Evolutionary conservation across 35 echinoderm and acorn worm species (phyloP), one percentile per base, ranked within the genome.

Genomic region (Stichopus chloronotus): DNA sequence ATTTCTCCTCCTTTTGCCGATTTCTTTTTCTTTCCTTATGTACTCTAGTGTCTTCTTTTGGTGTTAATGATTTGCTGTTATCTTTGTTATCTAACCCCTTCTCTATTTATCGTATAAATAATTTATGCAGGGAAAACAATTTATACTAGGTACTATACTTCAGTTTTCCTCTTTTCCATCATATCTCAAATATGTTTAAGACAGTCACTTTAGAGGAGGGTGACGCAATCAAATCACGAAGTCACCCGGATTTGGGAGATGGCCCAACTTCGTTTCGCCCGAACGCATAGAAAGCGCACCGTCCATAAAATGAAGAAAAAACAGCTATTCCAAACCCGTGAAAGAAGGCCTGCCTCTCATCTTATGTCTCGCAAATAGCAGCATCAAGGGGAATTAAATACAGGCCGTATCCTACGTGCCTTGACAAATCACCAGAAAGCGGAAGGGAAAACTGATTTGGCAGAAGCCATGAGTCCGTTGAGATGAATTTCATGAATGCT

Each of bases 391-490:
- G 74, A 57, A 81, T 83, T n/a, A n/a, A n/a, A n/a, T n/a, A n/a
- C 4, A 81, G 55, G 5, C 90, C 52, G 88, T 16, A 56, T 76
- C 58, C 52, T 94, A 56, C 52, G 90, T 20, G 93, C 87, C 4
- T 84, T 94, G 56, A 87, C 93, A 20, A 58, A 94, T 5, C 17
- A n/a, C 5, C 86, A 88, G 25, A 94, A 84, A 60, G n/a, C 23
- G 5, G 86, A 81, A 25, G 93, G 93, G n/a, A 94, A 94, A 72
- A 81, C 93, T 8, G 88, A 94, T 25, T 59, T 94, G 52, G 88
- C 88, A 5, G 87, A 94, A n/a, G 90, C 91, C 53, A 23, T 4
- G 77, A 94, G 25, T 58, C 24, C 5, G 69, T 90, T 17, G 21
- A 78, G 23, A 69, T 87, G n/a, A n/a, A n/a, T n/a, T n/a, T n/a